Evolutionary conservation across 2,113 vertebrate species (phyloP).

Genomic region (Numida meleagris): DNA sequence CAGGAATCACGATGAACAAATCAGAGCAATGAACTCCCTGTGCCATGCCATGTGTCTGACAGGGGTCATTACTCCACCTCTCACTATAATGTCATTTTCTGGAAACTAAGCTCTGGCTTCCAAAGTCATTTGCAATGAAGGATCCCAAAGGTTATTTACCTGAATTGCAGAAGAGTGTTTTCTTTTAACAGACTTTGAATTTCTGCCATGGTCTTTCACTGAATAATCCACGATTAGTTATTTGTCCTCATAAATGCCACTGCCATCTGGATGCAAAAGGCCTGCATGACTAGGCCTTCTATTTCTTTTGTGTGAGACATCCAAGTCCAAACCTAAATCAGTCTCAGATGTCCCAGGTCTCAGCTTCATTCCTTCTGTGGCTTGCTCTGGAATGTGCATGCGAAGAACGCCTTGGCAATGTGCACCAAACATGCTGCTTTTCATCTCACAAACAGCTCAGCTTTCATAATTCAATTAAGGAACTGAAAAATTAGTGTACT

Average conservation of each 20-base stretch:
- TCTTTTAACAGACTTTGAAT: not conserved
- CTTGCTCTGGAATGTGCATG: slow-evolving; percentile 8
- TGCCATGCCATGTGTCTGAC: not conserved
- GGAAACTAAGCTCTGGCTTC: not conserved
- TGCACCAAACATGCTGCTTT: slow-evolving; percentile 22
- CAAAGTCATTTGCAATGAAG: not conserved
- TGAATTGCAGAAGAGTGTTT: not conserved
- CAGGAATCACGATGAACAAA: not conserved
- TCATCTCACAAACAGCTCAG: slow-evolving; percentile 36
- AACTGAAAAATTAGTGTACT: slow-evolving; percentile 6
- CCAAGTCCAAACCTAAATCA: not conserved
- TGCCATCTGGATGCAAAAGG: slow-evolving; percentile 7
- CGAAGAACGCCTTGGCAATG: slow-evolving; percentile 8
- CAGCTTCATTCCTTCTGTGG: slow-evolving; percentile 10
- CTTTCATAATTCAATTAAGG: slow-evolving; percentile 40
- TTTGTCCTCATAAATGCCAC: not conserved
- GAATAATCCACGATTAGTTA: not conserved
- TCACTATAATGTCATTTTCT: not conserved
- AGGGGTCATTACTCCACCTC: not conserved
- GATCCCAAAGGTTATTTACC: not conserved
- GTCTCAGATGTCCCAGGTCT: slow-evolving; percentile 46
- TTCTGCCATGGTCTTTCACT: not conserved
- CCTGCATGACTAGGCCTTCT: not conserved
- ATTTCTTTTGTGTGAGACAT: not conserved
- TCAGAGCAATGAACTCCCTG: not conserved